These are phyloP conservation scores for Excalfactoria chinensis DNA, from an alignment of 2,113 vertebrate genomes.

Conservation along the genomic window DNA sequence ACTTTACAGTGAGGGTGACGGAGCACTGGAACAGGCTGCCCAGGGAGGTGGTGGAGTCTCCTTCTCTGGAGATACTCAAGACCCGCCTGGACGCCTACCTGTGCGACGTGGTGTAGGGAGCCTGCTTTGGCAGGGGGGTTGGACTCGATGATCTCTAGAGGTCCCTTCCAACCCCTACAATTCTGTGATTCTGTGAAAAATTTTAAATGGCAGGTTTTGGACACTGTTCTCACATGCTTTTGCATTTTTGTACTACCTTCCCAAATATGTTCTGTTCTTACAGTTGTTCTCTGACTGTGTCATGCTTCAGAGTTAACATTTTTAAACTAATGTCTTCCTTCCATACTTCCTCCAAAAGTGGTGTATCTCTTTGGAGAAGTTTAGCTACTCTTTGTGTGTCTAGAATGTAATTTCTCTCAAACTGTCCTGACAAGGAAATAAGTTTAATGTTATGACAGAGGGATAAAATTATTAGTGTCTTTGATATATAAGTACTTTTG, in stretches of 20 bases:
- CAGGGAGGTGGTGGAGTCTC: no score
- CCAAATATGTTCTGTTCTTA: neutral
- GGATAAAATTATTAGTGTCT: neutral
- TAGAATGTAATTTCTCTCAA: conserved; percentile 42
- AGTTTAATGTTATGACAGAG: neutral
- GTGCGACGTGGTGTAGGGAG: no score
- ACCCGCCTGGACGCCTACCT: no score
- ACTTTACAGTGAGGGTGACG: no score
- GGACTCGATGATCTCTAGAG: no score
- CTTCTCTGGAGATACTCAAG: no score
- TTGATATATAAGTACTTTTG: neutral
- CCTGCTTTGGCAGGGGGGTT: no score
- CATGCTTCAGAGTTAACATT: conserved; percentile 11
- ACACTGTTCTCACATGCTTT: neutral
- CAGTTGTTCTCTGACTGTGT: neutral
- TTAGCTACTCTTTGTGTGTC: conserved; percentile 45
- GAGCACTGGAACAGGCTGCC: no score
- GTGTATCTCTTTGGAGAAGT: conserved; percentile 14
- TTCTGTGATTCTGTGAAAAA: no score
- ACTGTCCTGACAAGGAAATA: conserved; percentile 27
- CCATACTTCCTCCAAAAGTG: conserved; percentile 28
- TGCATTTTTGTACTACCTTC: neutral
- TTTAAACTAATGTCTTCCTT: neutral
- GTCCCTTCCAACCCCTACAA: no score
- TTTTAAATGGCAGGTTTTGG: neutral